A percentile compares a stretch with the other conserved stretches of the same genome.
phyloP scores from a whole-genome alignment of 2,888 invertebrate species.

The Ectobius pallidus region DNA sequence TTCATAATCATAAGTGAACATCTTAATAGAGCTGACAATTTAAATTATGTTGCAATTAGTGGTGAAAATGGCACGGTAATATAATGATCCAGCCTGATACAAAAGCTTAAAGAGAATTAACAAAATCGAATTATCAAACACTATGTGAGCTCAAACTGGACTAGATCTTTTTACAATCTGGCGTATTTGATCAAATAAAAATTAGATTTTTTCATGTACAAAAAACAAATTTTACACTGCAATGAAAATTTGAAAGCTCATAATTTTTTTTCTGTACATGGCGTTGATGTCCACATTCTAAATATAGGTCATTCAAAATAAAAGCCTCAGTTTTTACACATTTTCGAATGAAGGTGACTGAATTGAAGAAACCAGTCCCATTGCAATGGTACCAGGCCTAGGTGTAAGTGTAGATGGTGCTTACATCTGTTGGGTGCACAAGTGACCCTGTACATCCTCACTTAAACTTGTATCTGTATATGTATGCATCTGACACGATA shows the following conservation, averaged over 20 bases:
- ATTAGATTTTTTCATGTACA: neutral
- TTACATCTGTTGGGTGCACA: conserved; percentile 4
- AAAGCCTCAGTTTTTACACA: no score
- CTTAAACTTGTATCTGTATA: neutral
- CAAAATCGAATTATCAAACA: neutral
- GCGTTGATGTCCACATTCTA: no score
- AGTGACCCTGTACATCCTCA: conserved; percentile 16
- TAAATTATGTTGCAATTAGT: no score
- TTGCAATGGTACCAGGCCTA: conserved; percentile 28
- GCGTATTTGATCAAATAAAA: no score
- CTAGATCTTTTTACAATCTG: no score
- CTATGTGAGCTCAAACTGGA: no score
- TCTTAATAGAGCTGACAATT: no score
- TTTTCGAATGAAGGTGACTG: no score
- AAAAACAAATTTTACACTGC: neutral
- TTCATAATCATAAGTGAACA: no score
- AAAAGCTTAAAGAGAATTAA: neutral
- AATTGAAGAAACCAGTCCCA: neutral
- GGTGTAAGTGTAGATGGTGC: conserved; percentile 22
- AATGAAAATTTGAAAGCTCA: neutral
- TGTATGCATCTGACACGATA: neutral
- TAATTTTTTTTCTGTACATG: neutral
- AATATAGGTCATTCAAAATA: no score
- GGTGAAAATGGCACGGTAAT: no score
- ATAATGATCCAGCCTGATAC: neutral